Evolutionary conservation across 1,140 invertebrate species (phyloP), one percentile per base, ranked within the genome.

Genomic region (Ditylenchus dipsaci): DNA sequence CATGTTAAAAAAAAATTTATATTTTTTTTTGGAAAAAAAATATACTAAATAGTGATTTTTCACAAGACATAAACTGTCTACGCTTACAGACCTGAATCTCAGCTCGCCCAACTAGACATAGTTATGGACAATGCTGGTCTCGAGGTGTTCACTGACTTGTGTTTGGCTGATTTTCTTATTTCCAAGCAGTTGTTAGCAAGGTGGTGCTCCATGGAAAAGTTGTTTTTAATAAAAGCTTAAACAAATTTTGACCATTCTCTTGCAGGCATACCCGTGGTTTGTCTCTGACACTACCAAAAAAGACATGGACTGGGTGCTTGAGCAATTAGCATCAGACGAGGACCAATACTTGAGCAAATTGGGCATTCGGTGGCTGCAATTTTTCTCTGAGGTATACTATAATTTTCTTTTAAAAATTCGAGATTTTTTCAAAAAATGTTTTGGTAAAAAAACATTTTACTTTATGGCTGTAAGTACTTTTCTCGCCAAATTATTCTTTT

Each of bases 81-180:
- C 23, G 15, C 8, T 7, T 53, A 21, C 15, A 53, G 49, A 8
- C 49, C n/a, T 3, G 49, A 26, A 7, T 21, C 3, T 8, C 3
- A 53, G 23, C 49, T 53, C 15, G 3, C 49, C 49, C n/a, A 53
- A 53, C 3, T 88, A 11, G 92, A 93, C 83, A 88, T 96, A 67
- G 86, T 98, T 1, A 86, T 91, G 43, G 95, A 98, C 83, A 98
- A 98, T 86, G 86, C 92, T 29, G 94, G 92, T 0, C 93, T 93
- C 83, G 95, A 98, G 86, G 75, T 97, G 3, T 90, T 93, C 72
- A 89, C 89, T 1, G 95, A 98, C 84, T 84, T 97, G 0, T 91
- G 91, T 81, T 81, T 98, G 13, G 90, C 91, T 15, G 89, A 90
- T 74, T 91, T 90, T 77, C 83, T 97, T 1, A 82, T 90, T 26